Conservation (phyloP, 2,113 vertebrate genomes). For the Chascanopsetta lugubris region DNA sequence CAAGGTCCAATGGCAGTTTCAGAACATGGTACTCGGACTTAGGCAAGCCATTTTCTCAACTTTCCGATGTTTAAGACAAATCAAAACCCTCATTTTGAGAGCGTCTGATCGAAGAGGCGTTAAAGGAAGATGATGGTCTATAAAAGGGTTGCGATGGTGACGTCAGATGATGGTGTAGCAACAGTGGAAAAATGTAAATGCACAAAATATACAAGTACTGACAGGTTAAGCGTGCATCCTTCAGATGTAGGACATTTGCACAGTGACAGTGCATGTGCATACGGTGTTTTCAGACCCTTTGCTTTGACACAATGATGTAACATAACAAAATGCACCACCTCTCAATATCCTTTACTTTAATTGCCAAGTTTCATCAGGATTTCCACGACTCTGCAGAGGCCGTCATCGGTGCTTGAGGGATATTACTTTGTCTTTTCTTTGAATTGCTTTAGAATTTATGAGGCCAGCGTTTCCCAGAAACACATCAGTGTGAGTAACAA, state of each 20-base stretch:
- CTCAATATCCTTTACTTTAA: no score
- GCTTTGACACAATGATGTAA: not conserved
- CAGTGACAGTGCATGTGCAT: not conserved
- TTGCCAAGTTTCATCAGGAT: no score
- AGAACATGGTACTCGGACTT: not conserved
- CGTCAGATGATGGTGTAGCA: not conserved
- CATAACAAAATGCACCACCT: not conserved
- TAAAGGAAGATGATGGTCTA: not conserved
- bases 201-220: not conserved
- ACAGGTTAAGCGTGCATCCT: no score
- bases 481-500: no score
- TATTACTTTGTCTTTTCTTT: not conserved
- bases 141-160: not conserved
- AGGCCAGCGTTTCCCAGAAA: no score
- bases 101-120: not conserved
- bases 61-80: not conserved
- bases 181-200: not conserved
- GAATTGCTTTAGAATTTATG: not conserved
- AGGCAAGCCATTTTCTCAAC: not conserved
- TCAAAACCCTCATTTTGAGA: not conserved
- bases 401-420: not conserved
- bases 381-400: not conserved
- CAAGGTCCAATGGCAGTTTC: constrained; percentile 6
- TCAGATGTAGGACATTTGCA: no score
- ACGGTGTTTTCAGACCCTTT: not conserved